These are phyloP conservation scores for Tetranychus piercei DNA, from an alignment of 2,888 invertebrate species.

Conservation along the genomic window DNA sequence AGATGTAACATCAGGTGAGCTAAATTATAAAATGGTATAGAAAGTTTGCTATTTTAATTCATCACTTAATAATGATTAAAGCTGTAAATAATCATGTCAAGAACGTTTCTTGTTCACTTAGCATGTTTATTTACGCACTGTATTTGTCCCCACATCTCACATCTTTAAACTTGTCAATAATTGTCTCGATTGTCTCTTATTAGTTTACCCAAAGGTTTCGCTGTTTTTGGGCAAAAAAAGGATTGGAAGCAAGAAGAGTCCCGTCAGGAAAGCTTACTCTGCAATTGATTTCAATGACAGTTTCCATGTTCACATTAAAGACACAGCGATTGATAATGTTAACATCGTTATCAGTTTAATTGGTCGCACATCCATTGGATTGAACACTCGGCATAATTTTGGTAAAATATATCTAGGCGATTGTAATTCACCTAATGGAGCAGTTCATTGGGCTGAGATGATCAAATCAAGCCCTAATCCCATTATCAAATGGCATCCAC, in stretches of 20 bases:
- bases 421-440: constrained; percentile 23
- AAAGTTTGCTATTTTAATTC: background rate
- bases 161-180: background rate
- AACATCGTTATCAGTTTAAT: constrained; percentile 24
- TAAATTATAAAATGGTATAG: background rate
- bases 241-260: constrained; percentile 31
- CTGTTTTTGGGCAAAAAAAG: constrained; percentile 30
- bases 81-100: too few relatives aligned
- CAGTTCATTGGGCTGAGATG: constrained; percentile 26
- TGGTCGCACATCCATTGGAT: constrained; percentile 22
- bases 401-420: constrained; percentile 27
- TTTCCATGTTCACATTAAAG: constrained; percentile 30
- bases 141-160: too few relatives aligned
- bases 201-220: constrained; percentile 30
- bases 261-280: constrained; percentile 26
- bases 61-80: background rate
- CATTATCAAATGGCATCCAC: constrained; percentile 17
- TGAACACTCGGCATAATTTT: constrained; percentile 22
- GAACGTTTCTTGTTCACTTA: too few relatives aligned
- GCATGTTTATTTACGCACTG: too few relatives aligned
- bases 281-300: constrained; percentile 31
- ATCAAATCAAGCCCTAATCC: constrained; percentile 1
- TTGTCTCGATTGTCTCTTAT: background rate
- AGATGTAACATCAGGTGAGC: constrained; percentile 16
- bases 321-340: constrained; percentile 24